Evolutionary conservation across 2,113 vertebrate genomes (phyloP), one percentile per base, ranked within the genome.

Genomic region (Coptodon rendalli): DNA sequence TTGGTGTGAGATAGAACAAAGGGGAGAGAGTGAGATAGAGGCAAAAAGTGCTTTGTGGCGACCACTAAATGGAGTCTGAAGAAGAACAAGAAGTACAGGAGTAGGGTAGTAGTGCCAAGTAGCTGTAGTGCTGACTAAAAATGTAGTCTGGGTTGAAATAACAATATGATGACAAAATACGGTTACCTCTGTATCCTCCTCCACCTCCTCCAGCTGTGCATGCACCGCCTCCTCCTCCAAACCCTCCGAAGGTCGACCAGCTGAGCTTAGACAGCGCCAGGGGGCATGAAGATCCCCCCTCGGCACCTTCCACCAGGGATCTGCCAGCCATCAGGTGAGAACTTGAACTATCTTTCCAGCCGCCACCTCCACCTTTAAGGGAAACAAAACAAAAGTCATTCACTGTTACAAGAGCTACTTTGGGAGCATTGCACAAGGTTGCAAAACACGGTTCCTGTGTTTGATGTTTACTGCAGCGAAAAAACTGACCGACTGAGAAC

Each of bases 191-290:
- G 95, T 97, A 98, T 90, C 98, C 97, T 85, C 97, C 97, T 0
- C 98, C 97, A 4, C 97, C 97, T 13, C 97, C 97, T 57, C 97
- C 97, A 4, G 97, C 97, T 14, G 97, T 97, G 93, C 98, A 98
- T 40, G 97, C 97, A 10, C 98, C 97, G 50, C 98, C 97, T 86
- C 98, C 97, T 3, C 97, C 97, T 66, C 97, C 97, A 85, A 98
- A 98, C 19, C 98, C 98, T 31, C 98, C 97, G 0, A 94, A 97
- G 3, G 97, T 98, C 2, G 95, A 94, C 98, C 98, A 98, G 63
- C 93, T 93, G 13, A 98, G 96, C 52, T 96, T 97, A 68, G 95
- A 94, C 92, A 97, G 54, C 36, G 97, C 97, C 12, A 97, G 95
- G 0, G 95, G 92, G 86, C 98, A 98, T 10, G 98, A 96, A 16